phyloP scores from a whole-genome alignment of 2,888 invertebrate genomes.

The Conomelus anceps region DNA sequence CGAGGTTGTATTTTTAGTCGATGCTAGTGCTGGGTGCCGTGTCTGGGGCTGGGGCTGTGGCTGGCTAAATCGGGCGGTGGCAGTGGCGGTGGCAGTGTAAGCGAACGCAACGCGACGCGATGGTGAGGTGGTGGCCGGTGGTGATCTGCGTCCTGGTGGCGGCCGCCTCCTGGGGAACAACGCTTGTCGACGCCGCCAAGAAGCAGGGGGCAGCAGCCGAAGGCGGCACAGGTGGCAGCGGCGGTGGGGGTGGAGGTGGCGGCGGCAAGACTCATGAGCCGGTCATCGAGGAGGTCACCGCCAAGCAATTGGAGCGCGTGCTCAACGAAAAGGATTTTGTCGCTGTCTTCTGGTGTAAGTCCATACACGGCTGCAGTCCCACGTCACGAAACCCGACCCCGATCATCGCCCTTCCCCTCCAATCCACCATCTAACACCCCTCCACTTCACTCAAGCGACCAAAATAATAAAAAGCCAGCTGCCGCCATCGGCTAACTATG shows the following conservation, averaged over 20 bases:
- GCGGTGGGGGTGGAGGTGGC: slow-evolving; percentile 25
- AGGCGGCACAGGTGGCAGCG: slow-evolving; percentile 23
- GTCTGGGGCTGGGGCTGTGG: neutral
- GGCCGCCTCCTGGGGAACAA: neutral
- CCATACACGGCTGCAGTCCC: neutral
- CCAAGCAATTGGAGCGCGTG: slow-evolving; percentile 84
- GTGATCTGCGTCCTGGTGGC: neutral
- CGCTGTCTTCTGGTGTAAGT: slow-evolving; percentile 96
- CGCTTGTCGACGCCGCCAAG: slow-evolving; percentile 14
- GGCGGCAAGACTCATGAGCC: slow-evolving; percentile 51
- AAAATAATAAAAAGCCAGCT: neutral
- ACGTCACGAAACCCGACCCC: neutral
- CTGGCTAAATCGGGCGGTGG: neutral
- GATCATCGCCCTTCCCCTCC: neutral
- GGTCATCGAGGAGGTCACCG: slow-evolving; percentile 88
- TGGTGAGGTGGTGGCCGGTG: slow-evolving; percentile 9
- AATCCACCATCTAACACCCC: too few relatives aligned
- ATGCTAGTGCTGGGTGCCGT: neutral
- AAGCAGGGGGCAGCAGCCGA: slow-evolving; percentile 21
- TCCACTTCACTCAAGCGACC: neutral
- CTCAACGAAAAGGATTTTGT: slow-evolving; percentile 88
- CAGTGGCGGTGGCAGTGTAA: neutral
- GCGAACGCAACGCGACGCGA: neutral
- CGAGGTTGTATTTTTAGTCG: slow-evolving; percentile 5
- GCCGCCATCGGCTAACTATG: neutral